Percentiles rank a stretch among this genome's conserved stretches.
phyloP scores from a whole-genome alignment of 2,113 vertebrate species.

The Microtus montanus region DNA sequence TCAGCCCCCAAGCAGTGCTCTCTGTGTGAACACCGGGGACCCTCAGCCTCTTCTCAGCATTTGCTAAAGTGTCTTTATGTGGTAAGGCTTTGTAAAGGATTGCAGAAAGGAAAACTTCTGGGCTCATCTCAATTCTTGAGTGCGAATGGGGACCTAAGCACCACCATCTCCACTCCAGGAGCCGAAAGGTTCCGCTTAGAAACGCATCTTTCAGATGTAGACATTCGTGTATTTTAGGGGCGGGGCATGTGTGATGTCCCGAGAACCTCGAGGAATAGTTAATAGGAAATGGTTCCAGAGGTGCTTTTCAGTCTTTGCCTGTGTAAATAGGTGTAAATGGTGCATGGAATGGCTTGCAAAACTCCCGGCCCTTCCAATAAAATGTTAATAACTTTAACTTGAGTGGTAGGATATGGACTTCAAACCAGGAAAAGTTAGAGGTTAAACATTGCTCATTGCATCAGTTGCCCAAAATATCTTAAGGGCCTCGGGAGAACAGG shows the following conservation, averaged over 20 bases:
- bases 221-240: not conserved
- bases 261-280: not conserved
- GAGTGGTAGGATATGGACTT: slow-evolving; percentile 24
- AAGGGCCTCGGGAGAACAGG: not conserved
- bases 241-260: not conserved
- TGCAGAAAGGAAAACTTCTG: slow-evolving; percentile 25
- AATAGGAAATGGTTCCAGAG: not conserved
- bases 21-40: not conserved
- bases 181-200: slow-evolving; percentile 23
- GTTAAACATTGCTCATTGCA: not conserved
- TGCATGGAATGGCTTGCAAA: not conserved
- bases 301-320: slow-evolving; percentile 37
- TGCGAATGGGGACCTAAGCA: slow-evolving; percentile 4
- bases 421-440: slow-evolving; percentile 12
- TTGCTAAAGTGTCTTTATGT: not conserved
- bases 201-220: not conserved
- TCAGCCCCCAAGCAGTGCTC: not conserved
- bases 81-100: not conserved
- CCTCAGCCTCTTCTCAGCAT: not conserved
- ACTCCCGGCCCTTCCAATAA: not conserved
- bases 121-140: not conserved
- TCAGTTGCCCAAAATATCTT: not conserved
- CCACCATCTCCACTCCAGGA: not conserved
- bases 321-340: slow-evolving; percentile 5
- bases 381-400: slow-evolving; percentile 41